Evolutionary conservation across 1,140 invertebrate genomes (phyloP).

Genomic region (Heliothis subflexa): DNA sequence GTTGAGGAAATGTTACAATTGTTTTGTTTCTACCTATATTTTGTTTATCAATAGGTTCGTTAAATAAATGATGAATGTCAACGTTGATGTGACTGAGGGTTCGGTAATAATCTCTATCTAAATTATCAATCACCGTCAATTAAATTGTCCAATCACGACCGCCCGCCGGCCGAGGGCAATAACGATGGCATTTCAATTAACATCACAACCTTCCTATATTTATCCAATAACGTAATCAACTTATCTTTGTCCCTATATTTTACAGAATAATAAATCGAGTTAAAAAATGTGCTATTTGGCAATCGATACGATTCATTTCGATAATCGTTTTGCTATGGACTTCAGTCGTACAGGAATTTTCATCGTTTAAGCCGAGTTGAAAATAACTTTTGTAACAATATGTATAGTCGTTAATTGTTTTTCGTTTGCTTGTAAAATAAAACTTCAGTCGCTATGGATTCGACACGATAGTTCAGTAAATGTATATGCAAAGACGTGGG

Average conservation of each 20-base stretch:
- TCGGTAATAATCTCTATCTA: conserved; percentile 60
- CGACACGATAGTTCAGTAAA: conserved; percentile 31
- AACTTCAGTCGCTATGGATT: conserved; percentile 39
- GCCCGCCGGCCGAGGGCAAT: conserved; percentile 59
- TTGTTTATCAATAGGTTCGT: not conserved
- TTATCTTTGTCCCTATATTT: conserved; percentile 22
- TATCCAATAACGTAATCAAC: conserved; percentile 48
- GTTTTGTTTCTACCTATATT: conserved; percentile 13
- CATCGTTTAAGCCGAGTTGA: not conserved
- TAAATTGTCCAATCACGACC: conserved; percentile 60
- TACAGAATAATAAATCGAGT: not conserved
- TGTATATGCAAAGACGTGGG: conserved; percentile 14
- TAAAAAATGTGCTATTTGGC: not conserved
- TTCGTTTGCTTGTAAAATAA: conserved; percentile 24
- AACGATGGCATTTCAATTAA: conserved; percentile 70
- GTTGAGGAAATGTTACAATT: conserved; percentile 1
- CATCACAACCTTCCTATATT: conserved; percentile 46
- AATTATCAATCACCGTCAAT: conserved; percentile 64
- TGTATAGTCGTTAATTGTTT: conserved; percentile 2
- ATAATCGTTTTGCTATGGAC: conserved; percentile 9
- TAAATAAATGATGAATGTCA: conserved; percentile 30
- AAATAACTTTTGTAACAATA: conserved; percentile 41
- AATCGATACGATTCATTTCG: conserved; percentile 21
- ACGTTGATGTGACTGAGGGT: conserved; percentile 34
- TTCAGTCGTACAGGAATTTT: conserved; percentile 4